These are phyloP conservation scores for Leucozona laternaria DNA, from an alignment of 2,888 invertebrate genomes.

Conservation along the genomic window DNA sequence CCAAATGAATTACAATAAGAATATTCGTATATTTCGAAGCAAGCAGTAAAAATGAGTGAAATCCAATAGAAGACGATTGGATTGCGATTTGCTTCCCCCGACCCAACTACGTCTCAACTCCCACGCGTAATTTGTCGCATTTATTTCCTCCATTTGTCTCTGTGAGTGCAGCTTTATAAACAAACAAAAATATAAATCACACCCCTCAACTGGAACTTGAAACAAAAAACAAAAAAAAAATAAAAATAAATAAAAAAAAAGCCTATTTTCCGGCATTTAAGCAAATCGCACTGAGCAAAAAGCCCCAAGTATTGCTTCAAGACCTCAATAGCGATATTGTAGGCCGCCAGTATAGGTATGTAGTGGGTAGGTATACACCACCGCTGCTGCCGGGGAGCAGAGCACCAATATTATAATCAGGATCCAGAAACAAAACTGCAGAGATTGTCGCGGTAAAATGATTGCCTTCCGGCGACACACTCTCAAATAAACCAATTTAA, in stretches of 20 bases:
- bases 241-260: not conserved
- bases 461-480: slow-evolving; percentile 48
- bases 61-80: slow-evolving; percentile 61
- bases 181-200: slow-evolving; percentile 13
- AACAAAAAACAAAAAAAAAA: slow-evolving; percentile 3
- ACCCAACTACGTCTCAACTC: not conserved
- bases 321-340: slow-evolving; percentile 26
- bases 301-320: slow-evolving; percentile 38
- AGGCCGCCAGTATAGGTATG: not conserved
- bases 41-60: slow-evolving; percentile 38
- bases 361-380: not conserved
- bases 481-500: slow-evolving; percentile 72
- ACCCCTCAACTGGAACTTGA: slow-evolving; percentile 9
- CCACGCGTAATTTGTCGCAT: slow-evolving; percentile 59
- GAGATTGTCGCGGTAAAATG: slow-evolving; percentile 57
- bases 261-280: slow-evolving; percentile 68
- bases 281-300: slow-evolving; percentile 38
- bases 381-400: not conserved
- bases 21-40: slow-evolving; percentile 19
- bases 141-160: slow-evolving; percentile 62
- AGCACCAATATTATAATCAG: slow-evolving; percentile 30
- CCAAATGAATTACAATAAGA: slow-evolving; percentile 56
- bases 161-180: slow-evolving; percentile 17
- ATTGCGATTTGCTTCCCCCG: slow-evolving; percentile 34
- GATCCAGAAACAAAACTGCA: slow-evolving; percentile 39